phyloP scores from a whole-genome alignment of 2,888 invertebrate species.

The Leptopilina myrica region DNA sequence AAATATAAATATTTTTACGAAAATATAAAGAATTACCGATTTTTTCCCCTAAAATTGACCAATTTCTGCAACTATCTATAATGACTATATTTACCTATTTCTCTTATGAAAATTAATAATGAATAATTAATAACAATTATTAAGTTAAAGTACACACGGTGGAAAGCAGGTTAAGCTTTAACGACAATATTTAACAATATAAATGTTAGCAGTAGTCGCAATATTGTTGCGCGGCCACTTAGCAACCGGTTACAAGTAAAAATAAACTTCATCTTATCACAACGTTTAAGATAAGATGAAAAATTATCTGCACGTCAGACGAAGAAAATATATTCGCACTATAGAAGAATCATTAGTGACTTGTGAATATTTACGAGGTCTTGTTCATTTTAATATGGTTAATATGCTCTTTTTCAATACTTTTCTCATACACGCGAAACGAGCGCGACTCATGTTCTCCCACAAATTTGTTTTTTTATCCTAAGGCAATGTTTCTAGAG shows the following conservation, averaged over 20 bases:
- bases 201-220: neutral
- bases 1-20: too few species aligned
- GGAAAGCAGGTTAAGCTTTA: conserved; percentile 10
- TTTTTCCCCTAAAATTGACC: too few species aligned
- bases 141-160: neutral
- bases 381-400: conserved; percentile 23
- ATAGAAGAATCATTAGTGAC: conserved; percentile 23
- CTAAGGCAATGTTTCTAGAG: too few species aligned
- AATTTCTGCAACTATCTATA: too few species aligned
- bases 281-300: conserved; percentile 36
- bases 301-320: conserved; percentile 34
- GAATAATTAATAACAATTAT: neutral
- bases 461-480: too few species aligned
- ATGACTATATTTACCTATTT: too few species aligned
- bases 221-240: conserved; percentile 30
- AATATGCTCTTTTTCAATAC: conserved; percentile 25
- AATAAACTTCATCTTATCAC: conserved; percentile 38
- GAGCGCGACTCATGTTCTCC: too few species aligned
- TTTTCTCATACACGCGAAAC: conserved; percentile 5
- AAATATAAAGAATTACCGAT: too few species aligned
- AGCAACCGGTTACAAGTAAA: conserved; percentile 34
- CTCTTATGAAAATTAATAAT: neutral
- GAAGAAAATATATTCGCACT: conserved; percentile 36
- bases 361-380: conserved; percentile 34
- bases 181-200: conserved; percentile 7